These are phyloP conservation scores for Jacana jacana DNA, from an alignment of 2,113 vertebrate genomes.

Conservation along the genomic window DNA sequence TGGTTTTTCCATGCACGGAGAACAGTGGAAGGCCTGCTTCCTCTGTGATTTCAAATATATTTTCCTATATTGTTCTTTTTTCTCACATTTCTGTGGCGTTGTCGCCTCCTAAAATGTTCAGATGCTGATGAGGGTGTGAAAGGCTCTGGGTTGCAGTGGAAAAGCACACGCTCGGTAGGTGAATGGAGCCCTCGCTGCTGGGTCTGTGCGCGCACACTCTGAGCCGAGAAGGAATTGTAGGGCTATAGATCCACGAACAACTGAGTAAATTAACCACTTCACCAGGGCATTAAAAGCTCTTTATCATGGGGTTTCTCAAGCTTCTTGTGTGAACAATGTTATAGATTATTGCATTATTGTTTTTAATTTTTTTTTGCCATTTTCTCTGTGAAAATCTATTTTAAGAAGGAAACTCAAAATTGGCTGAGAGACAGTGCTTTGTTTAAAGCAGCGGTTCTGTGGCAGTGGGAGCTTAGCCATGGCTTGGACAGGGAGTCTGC, in stretches of 20 bases:
- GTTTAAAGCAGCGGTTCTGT: neutral
- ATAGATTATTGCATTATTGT: neutral
- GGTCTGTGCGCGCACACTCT: neutral
- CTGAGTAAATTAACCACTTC: neutral
- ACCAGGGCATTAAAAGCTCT: neutral
- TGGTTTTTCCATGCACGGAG: neutral
- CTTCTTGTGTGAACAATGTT: neutral
- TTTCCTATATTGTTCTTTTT: neutral
- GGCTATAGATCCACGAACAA: neutral
- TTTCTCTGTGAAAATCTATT: neutral
- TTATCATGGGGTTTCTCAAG: neutral
- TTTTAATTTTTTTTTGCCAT: neutral
- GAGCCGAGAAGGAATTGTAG: neutral
- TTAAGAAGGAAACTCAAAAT: neutral
- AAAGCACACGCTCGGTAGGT: neutral
- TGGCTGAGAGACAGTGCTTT: neutral
- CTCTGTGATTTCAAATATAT: neutral
- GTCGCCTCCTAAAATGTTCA: neutral
- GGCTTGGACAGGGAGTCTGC: neutral
- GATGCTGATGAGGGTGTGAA: neutral
- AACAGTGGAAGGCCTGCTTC: neutral
- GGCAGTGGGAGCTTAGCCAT: fast-evolving
- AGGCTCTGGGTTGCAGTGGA: neutral
- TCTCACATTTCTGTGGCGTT: neutral
- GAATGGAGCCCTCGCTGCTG: neutral